phyloP scores from a whole-genome alignment of 2,888 invertebrate genomes.

The Drosophila anceps region DNA sequence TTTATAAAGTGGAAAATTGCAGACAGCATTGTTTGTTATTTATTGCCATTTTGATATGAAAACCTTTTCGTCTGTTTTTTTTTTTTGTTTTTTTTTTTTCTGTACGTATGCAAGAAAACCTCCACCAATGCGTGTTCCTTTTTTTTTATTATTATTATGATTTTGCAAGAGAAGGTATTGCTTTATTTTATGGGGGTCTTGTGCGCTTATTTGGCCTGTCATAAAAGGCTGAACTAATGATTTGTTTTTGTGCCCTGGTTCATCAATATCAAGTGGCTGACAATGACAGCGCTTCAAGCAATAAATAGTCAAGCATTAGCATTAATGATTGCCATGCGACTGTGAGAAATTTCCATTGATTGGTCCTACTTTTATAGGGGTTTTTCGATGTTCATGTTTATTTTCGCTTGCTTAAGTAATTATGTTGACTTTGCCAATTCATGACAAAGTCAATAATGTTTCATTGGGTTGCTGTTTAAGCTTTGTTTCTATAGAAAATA shows the following conservation, averaged over 20 bases:
- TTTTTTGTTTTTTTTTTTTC: conserved; percentile 12
- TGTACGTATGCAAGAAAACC: conserved; percentile 27
- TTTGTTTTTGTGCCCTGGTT: conserved; percentile 51
- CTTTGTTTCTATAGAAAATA: background rate
- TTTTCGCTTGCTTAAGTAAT: conserved; percentile 3
- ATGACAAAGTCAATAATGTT: background rate
- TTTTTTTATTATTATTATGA: background rate
- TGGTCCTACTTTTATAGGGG: conserved; percentile 16
- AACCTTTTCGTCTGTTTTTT: conserved; percentile 52
- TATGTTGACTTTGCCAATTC: background rate
- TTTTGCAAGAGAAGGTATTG: background rate
- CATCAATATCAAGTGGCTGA: conserved; percentile 67
- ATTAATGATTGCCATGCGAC: conserved; percentile 52
- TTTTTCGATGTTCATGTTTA: background rate
- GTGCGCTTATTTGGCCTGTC: conserved; percentile 48
- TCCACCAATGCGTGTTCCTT: background rate
- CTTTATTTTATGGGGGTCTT: conserved; percentile 34
- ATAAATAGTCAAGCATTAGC: conserved; percentile 39
- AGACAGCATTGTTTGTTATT: conserved; percentile 80
- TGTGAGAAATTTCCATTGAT: conserved; percentile 39
- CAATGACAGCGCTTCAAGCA: conserved; percentile 51
- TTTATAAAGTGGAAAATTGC: conserved; percentile 81
- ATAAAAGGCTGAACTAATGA: conserved; percentile 68
- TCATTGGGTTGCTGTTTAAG: too few species aligned
- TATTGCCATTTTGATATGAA: conserved; percentile 80